A percentile compares a stretch with the other conserved stretches of the same genome.
Conservation (phyloP, 2,113 vertebrate species). For the Melanotaenia duboulayi region DNA sequence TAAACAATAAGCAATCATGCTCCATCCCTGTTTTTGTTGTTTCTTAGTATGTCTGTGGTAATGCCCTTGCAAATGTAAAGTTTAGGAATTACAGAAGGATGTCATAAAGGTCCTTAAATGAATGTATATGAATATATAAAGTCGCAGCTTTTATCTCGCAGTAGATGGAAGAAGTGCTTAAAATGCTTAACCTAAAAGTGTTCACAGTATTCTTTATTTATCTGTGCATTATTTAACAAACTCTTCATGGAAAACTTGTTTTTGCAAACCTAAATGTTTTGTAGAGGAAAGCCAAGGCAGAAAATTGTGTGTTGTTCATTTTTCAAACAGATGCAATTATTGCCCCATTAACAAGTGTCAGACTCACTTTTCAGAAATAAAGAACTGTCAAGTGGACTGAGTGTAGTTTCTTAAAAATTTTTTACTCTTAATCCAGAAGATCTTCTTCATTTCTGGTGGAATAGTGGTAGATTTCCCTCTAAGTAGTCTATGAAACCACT, state of each 20-base stretch:
- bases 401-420: too few species aligned
- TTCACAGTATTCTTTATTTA: conserved; percentile 38
- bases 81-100: conserved; percentile 3
- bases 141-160: conserved; percentile 33
- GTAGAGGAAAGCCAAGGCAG: background rate
- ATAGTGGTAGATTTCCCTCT: too few species aligned
- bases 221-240: conserved; percentile 7
- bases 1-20: conserved; percentile 21
- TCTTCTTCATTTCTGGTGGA: too few species aligned
- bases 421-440: too few species aligned
- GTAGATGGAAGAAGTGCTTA: conserved; percentile 29
- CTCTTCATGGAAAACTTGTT: background rate
- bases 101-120: conserved; percentile 15
- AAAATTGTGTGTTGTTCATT: background rate
- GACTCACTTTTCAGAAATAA: conserved; percentile 59
- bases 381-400: conserved; percentile 17
- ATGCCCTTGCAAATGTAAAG: conserved; percentile 23
- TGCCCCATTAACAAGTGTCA: conserved; percentile 44
- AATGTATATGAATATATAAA: conserved; percentile 35
- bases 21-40: background rate
- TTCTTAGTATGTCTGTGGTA: conserved; percentile 12
- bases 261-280: background rate
- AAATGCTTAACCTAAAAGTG: conserved; percentile 16
- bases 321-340: background rate
- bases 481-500: too few species aligned